Evolutionary conservation across 2,888 invertebrate species (phyloP), one percentile per base, ranked within the genome.

Genomic region (Drosophila falleni): DNA sequence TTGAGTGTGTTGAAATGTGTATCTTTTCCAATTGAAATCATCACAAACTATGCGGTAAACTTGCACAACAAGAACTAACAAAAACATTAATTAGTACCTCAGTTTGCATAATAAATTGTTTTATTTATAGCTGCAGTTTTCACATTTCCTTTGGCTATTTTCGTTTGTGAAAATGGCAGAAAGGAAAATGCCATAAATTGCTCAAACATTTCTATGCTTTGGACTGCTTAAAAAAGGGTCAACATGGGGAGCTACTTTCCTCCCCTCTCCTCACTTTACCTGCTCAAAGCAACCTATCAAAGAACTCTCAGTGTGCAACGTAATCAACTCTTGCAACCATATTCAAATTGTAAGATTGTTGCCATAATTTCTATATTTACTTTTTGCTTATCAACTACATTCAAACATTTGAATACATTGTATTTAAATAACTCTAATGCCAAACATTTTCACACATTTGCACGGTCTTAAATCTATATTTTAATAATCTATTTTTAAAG

Each of bases 341-440:
- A 29, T 13, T 49, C n/a, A 59, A 23, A 58, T 39, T 53, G 39
- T 39, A 11, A 1, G 37, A 53, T 11, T 31, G 31, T 29, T 23
- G 6, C 10, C 19, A 55, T 10, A 10, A 33, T 29, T 41, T 29
- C 11, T 41, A 29, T 6, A 23, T 19, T 35, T 44, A 11, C 10
- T 9, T 26, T 0, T 47, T 47, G 8, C 46, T 47, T 58, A 58
- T 13, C 9, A 23, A 37, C 46, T 47, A 47, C 46, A 47, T 37
- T 58, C 26, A 68, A 78, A 74, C 58, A 79, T 42, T 75, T 78
- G 74, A 75, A 75, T 75, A 75, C 74, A 75, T 49, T 74, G 74
- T 78, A 74, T 74, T 74, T 78, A 74, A 61, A 59, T 79, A 74
- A 29, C 61, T 39, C 41, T 73, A 74, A 55, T 66, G 51, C 55